A percentile compares a stretch with the other conserved stretches of the same genome.
These are phyloP conservation scores for Chionomys nivalis DNA, from an alignment of 2,113 vertebrate species.

Conservation along the genomic window DNA sequence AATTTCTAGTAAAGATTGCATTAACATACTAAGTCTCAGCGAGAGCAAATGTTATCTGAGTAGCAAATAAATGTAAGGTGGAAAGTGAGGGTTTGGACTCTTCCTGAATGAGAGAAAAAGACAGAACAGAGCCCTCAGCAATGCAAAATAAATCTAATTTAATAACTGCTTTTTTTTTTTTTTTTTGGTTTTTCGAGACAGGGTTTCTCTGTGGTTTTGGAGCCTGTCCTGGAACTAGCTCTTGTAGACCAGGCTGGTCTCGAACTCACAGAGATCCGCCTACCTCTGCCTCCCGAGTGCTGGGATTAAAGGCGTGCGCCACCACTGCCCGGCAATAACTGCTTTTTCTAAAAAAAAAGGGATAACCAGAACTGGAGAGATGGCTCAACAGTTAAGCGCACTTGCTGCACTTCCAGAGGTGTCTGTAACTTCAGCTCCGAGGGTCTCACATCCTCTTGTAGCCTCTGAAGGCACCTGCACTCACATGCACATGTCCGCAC, in stretches of 20 bases:
- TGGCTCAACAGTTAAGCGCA: neutral
- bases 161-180: neutral
- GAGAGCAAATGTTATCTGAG: constrained; percentile 19
- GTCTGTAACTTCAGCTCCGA: neutral
- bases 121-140: neutral
- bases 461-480: neutral
- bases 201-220: no score
- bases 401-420: neutral
- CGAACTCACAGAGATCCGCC: no score
- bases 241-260: no score
- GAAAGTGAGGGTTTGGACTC: neutral
- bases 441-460: neutral
- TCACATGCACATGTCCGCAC: neutral
- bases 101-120: neutral
- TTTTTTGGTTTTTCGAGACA: no score
- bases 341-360: no score
- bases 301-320: no score
- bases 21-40: constrained; percentile 6
- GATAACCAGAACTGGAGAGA: neutral
- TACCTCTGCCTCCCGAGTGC: no score
- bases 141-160: neutral
- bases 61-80: constrained; percentile 37
- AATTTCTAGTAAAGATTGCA: constrained; percentile 48
- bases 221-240: no score
- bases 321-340: no score